These are phyloP conservation scores for Acropora yongei DNA, from an alignment of 64 coral and sea anemone genomes.

Conservation along the genomic window DNA sequence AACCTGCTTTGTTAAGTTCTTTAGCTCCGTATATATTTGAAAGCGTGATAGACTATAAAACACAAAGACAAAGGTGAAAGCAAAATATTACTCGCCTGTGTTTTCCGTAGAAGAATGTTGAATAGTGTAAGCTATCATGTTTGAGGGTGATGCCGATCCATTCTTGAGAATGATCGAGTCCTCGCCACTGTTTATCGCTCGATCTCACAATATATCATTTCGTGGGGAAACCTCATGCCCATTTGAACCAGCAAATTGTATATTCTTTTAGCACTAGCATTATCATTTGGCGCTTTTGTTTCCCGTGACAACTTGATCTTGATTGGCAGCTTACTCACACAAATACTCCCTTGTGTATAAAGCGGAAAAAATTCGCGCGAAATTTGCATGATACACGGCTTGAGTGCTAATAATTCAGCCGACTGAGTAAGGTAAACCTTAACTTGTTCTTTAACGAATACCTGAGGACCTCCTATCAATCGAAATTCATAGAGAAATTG, in stretches of 20 bases:
- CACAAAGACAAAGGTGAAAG: not conserved
- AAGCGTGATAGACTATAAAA: constrained; percentile 8
- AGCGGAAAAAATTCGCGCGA: constrained; percentile 39
- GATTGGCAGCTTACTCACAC: constrained; percentile 19
- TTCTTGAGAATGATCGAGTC: not conserved
- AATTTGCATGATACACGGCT: constrained; percentile 15
- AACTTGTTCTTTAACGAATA: not conserved
- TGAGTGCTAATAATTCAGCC: not conserved
- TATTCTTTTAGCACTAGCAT: constrained; percentile 21
- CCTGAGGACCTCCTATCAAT: not conserved
- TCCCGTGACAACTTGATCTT: constrained; percentile 33
- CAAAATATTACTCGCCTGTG: constrained; percentile 41
- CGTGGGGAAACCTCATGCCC: not conserved
- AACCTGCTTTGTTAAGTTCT: constrained; percentile 26
- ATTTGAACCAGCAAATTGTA: not conserved
- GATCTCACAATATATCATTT: not conserved
- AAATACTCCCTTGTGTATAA: not conserved
- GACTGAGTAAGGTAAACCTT: not conserved
- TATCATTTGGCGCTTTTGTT: constrained; percentile 29
- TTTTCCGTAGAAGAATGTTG: constrained; percentile 33
- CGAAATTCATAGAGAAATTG: not conserved
- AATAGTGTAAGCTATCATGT: constrained; percentile 35
- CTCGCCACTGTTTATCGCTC: not conserved
- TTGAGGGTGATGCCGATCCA: not conserved
- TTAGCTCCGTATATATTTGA: not conserved